These are phyloP conservation scores for Euwallacea similis DNA, from an alignment of 1,140 invertebrate species.

Conservation along the genomic window DNA sequence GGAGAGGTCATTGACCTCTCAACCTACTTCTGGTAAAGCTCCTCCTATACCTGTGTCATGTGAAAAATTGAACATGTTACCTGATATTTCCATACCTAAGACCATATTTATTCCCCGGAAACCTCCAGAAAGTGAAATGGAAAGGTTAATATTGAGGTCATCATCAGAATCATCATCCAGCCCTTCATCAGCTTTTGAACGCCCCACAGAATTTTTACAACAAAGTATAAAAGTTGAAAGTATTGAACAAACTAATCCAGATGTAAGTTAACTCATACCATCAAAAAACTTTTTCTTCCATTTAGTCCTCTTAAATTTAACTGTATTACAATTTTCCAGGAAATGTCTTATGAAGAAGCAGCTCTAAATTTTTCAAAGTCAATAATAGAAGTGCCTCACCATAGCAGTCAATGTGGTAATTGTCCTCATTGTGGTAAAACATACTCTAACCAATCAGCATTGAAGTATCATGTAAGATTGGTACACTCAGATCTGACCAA, in stretches of 20 bases:
- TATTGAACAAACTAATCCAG: constrained; percentile 32
- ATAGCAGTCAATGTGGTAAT: constrained; percentile 62
- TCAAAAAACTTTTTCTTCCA: neutral
- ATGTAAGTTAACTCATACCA: constrained; percentile 13
- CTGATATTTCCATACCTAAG: constrained; percentile 40
- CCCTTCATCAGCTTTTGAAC: constrained; percentile 42
- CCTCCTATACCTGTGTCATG: constrained; percentile 12
- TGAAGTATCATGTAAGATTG: constrained; percentile 69
- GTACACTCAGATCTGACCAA: constrained; percentile 69
- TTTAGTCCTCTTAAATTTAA: neutral
- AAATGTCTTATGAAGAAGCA: constrained; percentile 35
- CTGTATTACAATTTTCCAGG: constrained; percentile 10
- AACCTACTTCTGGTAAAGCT: constrained; percentile 40
- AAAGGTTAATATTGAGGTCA: constrained; percentile 40
- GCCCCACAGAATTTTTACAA: constrained; percentile 43
- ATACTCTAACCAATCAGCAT: constrained; percentile 63
- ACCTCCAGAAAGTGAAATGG: constrained; percentile 45
- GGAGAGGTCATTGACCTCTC: constrained; percentile 49
- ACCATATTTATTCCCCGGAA: constrained; percentile 45
- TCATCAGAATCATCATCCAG: constrained; percentile 45
- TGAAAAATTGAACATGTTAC: constrained; percentile 34
- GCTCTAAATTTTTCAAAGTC: constrained; percentile 39
- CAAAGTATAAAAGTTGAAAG: constrained; percentile 45
- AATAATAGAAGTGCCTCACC: constrained; percentile 52
- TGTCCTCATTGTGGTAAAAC: constrained; percentile 67